Evolutionary conservation across 2,797 vertebrate species (phyloP), one percentile per base, ranked within the genome.

Genomic region (Coregonus sp.): DNA sequence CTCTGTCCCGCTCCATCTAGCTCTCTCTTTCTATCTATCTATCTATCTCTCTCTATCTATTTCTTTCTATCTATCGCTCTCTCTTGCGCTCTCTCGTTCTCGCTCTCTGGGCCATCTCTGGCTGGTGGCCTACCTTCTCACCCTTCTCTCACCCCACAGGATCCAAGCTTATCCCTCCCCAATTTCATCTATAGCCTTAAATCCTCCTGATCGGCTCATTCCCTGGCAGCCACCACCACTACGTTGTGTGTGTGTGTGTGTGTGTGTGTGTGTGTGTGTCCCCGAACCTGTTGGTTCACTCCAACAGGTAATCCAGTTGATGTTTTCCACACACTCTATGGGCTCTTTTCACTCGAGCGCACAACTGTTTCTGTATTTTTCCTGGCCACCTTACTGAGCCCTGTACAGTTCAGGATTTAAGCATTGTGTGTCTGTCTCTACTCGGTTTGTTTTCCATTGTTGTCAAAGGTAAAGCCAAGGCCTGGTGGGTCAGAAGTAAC

Each of bases 161-260:
- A 65, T 63, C 73, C 20, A 4, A 74, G 59, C 73, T 66, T 11
- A 66, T 47, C 40, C 68, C 61, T 31, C 37, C 47, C 37, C 61
- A 74, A 74, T 66, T 66, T 51, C 40, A 74, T 74, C 73, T 74
- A 47, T 29, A 63, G 61, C 37, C 15, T 33, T 66, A 66, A 74
- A 66, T 40, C 37, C 40, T 40, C 73, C 61, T 51, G 61, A 66
- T 74, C 37, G 40, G 73, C 66, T 74, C 37, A 72, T 72, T 66
- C 73, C 61, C 40, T 6, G 25, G 61, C 35, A 74, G 40, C n/a
- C 14, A 56, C 73, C 35, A 9, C 73, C 18, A 12, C 33, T 37
- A 7, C 16, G 40, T 33, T 37, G 66, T 40, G 66, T 37, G 25
- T 25, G 25, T 37, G 25, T 25, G 25, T 25, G 25, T 25, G 25